Evolutionary conservation across 2,797 vertebrate genomes (phyloP).

Genomic region (Enteromius trimaculatus): DNA sequence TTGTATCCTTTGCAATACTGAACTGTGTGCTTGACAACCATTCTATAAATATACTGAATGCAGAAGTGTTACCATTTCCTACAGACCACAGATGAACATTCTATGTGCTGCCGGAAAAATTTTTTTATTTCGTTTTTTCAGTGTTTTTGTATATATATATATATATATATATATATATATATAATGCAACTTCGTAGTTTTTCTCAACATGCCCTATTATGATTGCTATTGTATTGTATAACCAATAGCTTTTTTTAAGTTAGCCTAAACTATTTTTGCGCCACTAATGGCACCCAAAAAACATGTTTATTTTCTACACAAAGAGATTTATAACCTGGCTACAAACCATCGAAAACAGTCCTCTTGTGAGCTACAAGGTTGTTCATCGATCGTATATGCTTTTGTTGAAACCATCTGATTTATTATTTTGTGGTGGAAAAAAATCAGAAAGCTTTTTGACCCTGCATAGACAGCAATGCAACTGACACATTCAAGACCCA

Average conservation of each 20-base stretch:
- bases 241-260: background rate
- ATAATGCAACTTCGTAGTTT: too few relatives aligned
- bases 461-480: background rate
- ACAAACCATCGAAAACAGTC: background rate
- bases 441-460: background rate
- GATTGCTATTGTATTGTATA: background rate
- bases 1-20: background rate
- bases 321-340: background rate
- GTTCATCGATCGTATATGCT: background rate
- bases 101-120: background rate
- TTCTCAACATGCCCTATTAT: background rate
- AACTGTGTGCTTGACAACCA: constrained; percentile 34
- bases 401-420: background rate
- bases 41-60: constrained; percentile 36
- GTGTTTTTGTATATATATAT: too few relatives aligned
- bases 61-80: constrained; percentile 21
- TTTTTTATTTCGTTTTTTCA: background rate
- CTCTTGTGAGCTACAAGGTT: background rate
- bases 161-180: too few relatives aligned
- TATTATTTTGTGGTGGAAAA: background rate
- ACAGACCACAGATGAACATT: background rate
- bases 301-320: background rate
- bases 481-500: background rate
- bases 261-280: background rate
- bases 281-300: background rate